phyloP scores from a whole-genome alignment of 2,113 vertebrate species.

The Cervus canadensis region DNA sequence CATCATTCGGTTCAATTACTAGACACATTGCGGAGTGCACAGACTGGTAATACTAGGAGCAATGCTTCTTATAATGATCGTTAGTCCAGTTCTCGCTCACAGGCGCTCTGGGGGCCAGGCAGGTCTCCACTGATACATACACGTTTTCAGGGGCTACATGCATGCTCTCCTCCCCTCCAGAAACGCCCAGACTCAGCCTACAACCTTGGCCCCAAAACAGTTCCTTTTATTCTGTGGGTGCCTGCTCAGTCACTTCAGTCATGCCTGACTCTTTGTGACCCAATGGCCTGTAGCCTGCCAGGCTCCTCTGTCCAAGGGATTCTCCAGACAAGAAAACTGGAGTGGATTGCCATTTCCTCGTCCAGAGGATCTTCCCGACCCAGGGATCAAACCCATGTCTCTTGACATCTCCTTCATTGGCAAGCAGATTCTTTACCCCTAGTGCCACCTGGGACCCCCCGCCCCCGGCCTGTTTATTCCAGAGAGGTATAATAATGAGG shows the following conservation, averaged over 20 bases:
- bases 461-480: background rate
- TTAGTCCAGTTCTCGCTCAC: background rate
- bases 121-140: background rate
- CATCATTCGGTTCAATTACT: background rate
- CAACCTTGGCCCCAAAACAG: background rate
- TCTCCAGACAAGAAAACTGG: background rate
- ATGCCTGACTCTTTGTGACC: background rate
- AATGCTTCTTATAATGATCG: background rate
- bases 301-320: background rate
- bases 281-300: background rate
- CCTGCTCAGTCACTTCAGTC: background rate
- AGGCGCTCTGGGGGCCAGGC: background rate
- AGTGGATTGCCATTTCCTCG: background rate
- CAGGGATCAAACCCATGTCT: background rate
- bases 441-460: background rate
- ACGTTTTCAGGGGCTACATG: background rate
- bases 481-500: background rate
- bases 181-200: background rate
- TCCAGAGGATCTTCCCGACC: background rate
- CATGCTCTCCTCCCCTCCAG: accelerated
- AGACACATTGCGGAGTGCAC: background rate
- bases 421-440: background rate
- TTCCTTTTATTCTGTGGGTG: background rate
- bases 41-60: background rate
- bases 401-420: background rate